Evolutionary conservation across 2,797 vertebrate species (phyloP).

Genomic region (Coluber constrictor): DNA sequence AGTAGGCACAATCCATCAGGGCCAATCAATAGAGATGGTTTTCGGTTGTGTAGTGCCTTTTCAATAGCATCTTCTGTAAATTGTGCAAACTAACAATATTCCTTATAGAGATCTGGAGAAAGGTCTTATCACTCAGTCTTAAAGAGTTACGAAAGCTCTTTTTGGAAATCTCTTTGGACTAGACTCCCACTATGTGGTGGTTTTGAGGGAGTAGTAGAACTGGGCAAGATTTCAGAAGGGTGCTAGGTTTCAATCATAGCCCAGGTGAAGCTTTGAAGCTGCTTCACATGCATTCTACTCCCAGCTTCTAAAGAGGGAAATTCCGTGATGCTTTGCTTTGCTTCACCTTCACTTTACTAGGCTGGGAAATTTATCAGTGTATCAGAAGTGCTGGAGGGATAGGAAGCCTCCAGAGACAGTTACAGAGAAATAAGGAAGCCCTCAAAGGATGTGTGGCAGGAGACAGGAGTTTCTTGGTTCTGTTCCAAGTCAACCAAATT

Average conservation of each 20-base stretch:
- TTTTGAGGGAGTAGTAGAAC: background rate
- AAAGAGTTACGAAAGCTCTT: background rate
- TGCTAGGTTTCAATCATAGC: background rate
- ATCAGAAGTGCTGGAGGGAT: background rate
- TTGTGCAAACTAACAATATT: background rate
- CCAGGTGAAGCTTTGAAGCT: background rate
- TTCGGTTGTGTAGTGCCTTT: too few relatives aligned
- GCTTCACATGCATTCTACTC: background rate
- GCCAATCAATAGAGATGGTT: too few relatives aligned
- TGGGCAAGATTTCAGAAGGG: background rate
- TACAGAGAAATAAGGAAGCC: background rate
- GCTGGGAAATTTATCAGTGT: background rate
- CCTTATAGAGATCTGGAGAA: background rate
- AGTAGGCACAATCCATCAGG: too few relatives aligned
- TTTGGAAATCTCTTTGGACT: background rate
- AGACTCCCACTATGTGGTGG: background rate
- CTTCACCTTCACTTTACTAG: background rate
- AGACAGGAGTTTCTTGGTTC: background rate
- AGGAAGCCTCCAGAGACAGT: background rate
- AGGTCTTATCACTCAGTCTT: background rate
- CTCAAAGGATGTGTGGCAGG: background rate
- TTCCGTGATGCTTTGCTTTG: background rate
- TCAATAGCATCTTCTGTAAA: too few relatives aligned
- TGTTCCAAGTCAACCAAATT: background rate
- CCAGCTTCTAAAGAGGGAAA: background rate